Evolutionary conservation across 2,797 vertebrate species (phyloP), one percentile per base, ranked within the genome.

Genomic region (Gadopsis bispinosus): DNA sequence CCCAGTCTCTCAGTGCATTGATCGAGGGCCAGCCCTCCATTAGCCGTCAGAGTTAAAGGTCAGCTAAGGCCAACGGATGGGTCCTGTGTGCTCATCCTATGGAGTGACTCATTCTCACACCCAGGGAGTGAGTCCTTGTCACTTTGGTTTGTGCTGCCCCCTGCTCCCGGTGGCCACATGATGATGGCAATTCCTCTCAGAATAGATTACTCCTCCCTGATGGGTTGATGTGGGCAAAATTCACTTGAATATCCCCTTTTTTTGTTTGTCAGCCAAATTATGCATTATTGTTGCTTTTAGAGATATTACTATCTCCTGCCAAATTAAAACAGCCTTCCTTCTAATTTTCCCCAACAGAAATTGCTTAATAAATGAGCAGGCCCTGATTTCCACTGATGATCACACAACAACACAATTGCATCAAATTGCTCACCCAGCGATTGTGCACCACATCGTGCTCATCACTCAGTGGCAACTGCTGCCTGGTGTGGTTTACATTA

Each of bases 401-500:
- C 88, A 89, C 87, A 92, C 84, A 75, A 90, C 87, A 88, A 81
- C 91, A 92, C 90, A 94, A 95, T 95, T 93, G 93, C 90, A 83
- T 88, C 90, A 93, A 95, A 95, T 93, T 94, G 92, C 91, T 85
- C 80, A 68, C 87, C 87, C 84, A 88, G 90, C 88, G 85, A 90
- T 80, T 66, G 67, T 84, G 80, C 89, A 80, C 88, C 90, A 89
- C 91, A 89, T 90, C 81, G 64, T 82, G 89, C 91, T 94, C 89
- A 90, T 94, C 89, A 77, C 82, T 87, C 84, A 94, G 92, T 91
- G 89, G 86, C 80, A 85, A 78, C 78, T 80, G 56, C 88, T 88
- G 91, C 88, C 94, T 94, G 91, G 92, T 92, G 92, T 94, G 93
- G 91, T 91, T 93, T 94, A 93, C 93, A 91, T 94, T 90, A 94